Base-by-base conservation (phyloP, 2,113 vertebrate species). In the Melanocharis versteri region DNA sequence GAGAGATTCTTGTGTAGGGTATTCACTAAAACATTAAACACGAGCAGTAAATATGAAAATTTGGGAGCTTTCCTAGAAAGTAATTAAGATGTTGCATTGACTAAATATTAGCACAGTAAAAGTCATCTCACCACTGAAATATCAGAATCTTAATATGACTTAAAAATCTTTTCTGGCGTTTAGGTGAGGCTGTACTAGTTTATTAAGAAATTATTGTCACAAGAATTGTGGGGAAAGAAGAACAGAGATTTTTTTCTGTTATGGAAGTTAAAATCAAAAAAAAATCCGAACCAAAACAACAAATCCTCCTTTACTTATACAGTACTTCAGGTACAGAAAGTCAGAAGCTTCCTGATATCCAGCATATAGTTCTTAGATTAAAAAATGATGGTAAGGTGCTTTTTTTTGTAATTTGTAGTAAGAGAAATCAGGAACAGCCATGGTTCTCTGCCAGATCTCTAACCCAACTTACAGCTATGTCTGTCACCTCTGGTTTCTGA, bases 151-250 rank as follows among this genome's bases (percentile, higher is more conserved):
- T 73, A 19, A 39, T 31, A 30, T 18, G 16, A 23, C 22, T 90
- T 69, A 17, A 19, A 47, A 72, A 7, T 45, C 2, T 72, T 82
- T 47, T 22, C 40, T 72, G 53, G 6, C 9, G 24, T 72, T 86
- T 79, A 61, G 26, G 31, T 21, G 31, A 64, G n/a, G 15, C 15
- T 71, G 4, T 48, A 17, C 57, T 64, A 9, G 4, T 76, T 93
- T 14, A 48, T 18, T 51, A 18, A 45, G 61, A 70, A 80, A 40
- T 77, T 44, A 40, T 5, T 75, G 9, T 80, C 76, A 61, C 9
- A 8, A 45, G 4, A 47, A 27, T 1, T 40, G 4, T 9, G 15
- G 5, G 5, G 2, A 15, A 30, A 21, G 15, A 42, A 37, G 3
- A 76, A 37, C 16, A 64, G 40, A 30, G 15, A 23, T n/a, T 85